Evolutionary conservation across 2,113 vertebrate genomes (phyloP).

Genomic region (Etheostoma spectabile): DNA sequence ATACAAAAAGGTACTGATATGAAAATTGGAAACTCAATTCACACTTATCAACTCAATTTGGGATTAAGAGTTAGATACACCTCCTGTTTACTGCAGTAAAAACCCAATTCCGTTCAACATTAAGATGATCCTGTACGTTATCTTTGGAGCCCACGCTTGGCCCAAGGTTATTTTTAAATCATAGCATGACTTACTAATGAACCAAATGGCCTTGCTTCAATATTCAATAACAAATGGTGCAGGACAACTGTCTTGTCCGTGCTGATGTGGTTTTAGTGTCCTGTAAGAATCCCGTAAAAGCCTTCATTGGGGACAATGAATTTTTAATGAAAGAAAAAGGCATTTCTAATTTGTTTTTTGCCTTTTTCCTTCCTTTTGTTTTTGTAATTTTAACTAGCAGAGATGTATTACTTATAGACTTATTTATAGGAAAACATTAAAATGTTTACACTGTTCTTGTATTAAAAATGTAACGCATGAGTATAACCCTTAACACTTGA

Average conservation of each 20-base stretch:
- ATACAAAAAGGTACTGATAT: not conserved
- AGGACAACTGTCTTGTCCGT: conserved; percentile 21
- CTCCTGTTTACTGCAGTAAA: conserved; percentile 7
- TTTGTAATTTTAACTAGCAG: not conserved
- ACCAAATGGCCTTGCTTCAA: conserved; percentile 59
- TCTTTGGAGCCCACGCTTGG: conserved; percentile 1
- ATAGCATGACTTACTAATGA: conserved; percentile 54
- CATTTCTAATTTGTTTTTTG: not conserved
- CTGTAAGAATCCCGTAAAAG: conserved; percentile 15
- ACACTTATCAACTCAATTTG: not conserved
- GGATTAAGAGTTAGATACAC: not conserved
- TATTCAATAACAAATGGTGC: conserved; percentile 51
- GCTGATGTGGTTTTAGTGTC: conserved; percentile 21
- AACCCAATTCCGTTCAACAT: not conserved
- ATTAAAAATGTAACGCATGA: no score
- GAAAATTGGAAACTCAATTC: not conserved
- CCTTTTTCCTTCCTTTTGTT: not conserved
- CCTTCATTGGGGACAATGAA: conserved; percentile 23
- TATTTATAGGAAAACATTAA: no score
- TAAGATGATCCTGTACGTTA: conserved; percentile 19
- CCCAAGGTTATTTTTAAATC: conserved; percentile 38
- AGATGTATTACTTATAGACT: not conserved
- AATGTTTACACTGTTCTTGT: no score
- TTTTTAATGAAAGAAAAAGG: conserved; percentile 10
- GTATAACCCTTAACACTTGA: no score